Percentiles rank a stretch among this genome's conserved stretches.
These are phyloP conservation scores for Hirtodrosophila trivittata DNA, from an alignment of 2,888 invertebrate species.

Conservation along the genomic window DNA sequence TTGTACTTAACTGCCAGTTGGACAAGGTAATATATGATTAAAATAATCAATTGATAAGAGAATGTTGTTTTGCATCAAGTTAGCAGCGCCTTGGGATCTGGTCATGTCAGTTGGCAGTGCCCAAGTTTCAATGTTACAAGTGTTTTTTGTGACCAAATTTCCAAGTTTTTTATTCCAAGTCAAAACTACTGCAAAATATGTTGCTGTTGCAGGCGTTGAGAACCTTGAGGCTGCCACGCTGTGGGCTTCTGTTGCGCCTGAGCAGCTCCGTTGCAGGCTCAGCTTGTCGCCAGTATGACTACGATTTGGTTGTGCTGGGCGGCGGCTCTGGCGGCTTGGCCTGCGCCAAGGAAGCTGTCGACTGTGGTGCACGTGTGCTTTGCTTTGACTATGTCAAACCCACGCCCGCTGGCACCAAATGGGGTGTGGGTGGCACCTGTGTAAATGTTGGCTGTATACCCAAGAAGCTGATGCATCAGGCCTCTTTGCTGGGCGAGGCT, in stretches of 20 bases:
- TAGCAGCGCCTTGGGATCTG: constrained; percentile 1
- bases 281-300: constrained; percentile 86
- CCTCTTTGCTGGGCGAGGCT: constrained; percentile 93
- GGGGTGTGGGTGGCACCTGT: constrained; percentile 99
- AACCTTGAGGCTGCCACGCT: background rate
- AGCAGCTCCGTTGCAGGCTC: background rate
- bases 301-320: constrained; percentile 96
- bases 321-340: constrained; percentile 98
- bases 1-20: background rate
- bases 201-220: constrained; percentile 15
- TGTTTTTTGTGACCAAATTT: constrained; percentile 24
- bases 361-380: constrained; percentile 91
- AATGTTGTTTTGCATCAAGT: no score
- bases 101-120: constrained; percentile 10
- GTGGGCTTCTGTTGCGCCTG: background rate
- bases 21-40: no score
- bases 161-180: constrained; percentile 22
- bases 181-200: constrained; percentile 30
- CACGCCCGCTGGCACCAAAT: constrained; percentile 93
- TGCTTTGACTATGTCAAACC: constrained; percentile 94
- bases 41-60: no score
- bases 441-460: constrained; percentile 99
- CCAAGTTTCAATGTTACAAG: constrained; percentile 1
- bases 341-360: constrained; percentile 94
- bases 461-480: constrained; percentile 99